A percentile compares a stretch with the other conserved stretches of the same genome.
Evolutionary conservation across 2,113 vertebrate species (phyloP).

Genomic region (Ammodytes dubius): DNA sequence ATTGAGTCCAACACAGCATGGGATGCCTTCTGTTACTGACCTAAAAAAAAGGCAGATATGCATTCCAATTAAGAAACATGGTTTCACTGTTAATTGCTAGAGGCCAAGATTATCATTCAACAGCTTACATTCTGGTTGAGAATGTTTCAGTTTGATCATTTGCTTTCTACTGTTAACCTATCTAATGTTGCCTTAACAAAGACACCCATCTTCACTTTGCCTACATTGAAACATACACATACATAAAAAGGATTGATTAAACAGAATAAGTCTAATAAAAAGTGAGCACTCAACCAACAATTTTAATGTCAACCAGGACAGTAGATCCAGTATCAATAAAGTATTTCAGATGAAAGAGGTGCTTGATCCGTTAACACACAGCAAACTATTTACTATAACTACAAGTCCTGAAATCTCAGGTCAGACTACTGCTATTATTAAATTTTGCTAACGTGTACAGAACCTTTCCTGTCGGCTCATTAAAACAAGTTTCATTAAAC

Average conservation of each 20-base stretch:
- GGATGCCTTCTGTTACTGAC: background rate
- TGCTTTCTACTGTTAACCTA: background rate
- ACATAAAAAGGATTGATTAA: background rate
- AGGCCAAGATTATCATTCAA: background rate
- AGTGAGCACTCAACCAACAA: background rate
- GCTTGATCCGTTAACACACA: background rate
- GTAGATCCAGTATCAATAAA: background rate
- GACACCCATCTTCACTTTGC: too few relatives aligned
- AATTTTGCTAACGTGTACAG: background rate
- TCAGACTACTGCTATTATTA: background rate
- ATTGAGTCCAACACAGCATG: background rate
- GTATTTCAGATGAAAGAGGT: background rate
- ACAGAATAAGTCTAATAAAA: background rate
- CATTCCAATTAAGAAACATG: background rate
- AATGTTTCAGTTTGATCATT: background rate
- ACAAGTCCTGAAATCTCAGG: slow-evolving; percentile 22
- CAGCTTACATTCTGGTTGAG: background rate
- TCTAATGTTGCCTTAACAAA: background rate
- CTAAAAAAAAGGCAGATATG: background rate
- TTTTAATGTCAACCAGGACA: background rate
- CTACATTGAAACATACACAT: too few relatives aligned
- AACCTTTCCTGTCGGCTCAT: background rate
- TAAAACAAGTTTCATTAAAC: background rate
- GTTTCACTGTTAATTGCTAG: background rate
- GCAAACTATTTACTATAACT: slow-evolving; percentile 1